Conservation (phyloP, 1,140 invertebrate genomes). For the Penaeus indicus region DNA sequence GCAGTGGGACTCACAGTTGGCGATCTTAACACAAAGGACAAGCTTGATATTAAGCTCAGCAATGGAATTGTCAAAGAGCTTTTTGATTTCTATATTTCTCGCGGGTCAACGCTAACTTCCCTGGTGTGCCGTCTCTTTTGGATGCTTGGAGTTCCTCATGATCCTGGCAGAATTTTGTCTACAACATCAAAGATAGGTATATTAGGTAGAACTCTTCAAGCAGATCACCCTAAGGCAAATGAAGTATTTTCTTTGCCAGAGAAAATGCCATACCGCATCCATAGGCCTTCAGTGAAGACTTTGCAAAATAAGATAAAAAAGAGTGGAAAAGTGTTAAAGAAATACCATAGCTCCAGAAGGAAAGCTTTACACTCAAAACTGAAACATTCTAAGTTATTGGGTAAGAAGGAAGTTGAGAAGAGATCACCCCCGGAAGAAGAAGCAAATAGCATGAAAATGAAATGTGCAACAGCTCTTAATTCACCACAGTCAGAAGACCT, state of each 20-base stretch:
- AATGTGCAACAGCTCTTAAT: background rate
- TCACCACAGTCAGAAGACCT: background rate
- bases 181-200: background rate
- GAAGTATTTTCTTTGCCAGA: too few relatives aligned
- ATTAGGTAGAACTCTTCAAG: too few relatives aligned
- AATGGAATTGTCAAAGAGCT: slow-evolving; percentile 45
- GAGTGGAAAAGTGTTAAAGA: too few relatives aligned
- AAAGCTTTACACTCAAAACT: too few relatives aligned
- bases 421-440: background rate
- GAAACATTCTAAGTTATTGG: too few relatives aligned
- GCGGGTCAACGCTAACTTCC: slow-evolving; percentile 30
- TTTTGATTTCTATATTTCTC: slow-evolving; percentile 37
- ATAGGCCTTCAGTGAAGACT: too few relatives aligned
- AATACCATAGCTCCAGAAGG: too few relatives aligned
- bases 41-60: slow-evolving; percentile 10
- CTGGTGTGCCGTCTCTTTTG: slow-evolving; percentile 39
- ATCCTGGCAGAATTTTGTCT: background rate
- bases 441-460: background rate
- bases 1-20: slow-evolving; percentile 42
- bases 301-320: too few relatives aligned
- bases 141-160: slow-evolving; percentile 6
- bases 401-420: too few relatives aligned
- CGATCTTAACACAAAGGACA: slow-evolving; percentile 29
- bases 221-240: too few relatives aligned
- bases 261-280: too few relatives aligned